These are phyloP conservation scores for Heteromyza rotundicornis DNA, from an alignment of 2,888 invertebrate species.

Conservation along the genomic window DNA sequence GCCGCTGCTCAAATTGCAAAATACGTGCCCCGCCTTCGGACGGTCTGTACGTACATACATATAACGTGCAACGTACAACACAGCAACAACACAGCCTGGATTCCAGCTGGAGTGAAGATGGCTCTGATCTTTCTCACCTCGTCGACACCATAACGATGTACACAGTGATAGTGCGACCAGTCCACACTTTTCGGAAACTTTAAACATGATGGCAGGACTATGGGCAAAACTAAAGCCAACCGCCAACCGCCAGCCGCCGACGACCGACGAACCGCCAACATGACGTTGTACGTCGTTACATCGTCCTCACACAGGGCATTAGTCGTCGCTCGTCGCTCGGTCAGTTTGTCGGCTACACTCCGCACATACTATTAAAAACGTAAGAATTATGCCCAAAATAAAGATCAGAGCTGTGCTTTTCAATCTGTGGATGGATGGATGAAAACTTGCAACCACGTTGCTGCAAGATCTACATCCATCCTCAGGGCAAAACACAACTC, in stretches of 20 bases:
- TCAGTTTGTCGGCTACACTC: neutral
- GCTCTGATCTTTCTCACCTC: constrained; percentile 53
- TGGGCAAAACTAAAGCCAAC: constrained; percentile 1
- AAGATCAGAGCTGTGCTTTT: constrained; percentile 7
- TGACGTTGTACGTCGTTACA: no score
- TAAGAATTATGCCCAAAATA: constrained; percentile 12
- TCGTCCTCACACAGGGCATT: constrained; percentile 1
- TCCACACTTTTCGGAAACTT: constrained; percentile 27
- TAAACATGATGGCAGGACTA: constrained; percentile 23
- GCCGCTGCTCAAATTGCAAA: constrained; percentile 59
- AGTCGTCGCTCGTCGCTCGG: neutral
- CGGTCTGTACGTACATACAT: constrained; percentile 18
- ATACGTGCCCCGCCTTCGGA: constrained; percentile 59
- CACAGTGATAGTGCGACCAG: constrained; percentile 29
- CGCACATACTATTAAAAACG: neutral
- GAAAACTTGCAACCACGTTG: constrained; percentile 12
- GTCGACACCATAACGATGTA: constrained; percentile 47
- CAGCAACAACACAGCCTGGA: constrained; percentile 39
- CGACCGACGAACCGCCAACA: neutral
- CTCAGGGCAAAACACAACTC: constrained; percentile 56
- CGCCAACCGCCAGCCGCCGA: neutral
- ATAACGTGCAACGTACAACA: constrained; percentile 6
- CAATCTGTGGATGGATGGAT: constrained; percentile 10
- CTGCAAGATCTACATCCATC: constrained; percentile 37
- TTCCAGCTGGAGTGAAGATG: constrained; percentile 46